These are phyloP conservation scores for Microplitis deprimator DNA, from an alignment of 2,888 invertebrate genomes.

Conservation along the genomic window DNA sequence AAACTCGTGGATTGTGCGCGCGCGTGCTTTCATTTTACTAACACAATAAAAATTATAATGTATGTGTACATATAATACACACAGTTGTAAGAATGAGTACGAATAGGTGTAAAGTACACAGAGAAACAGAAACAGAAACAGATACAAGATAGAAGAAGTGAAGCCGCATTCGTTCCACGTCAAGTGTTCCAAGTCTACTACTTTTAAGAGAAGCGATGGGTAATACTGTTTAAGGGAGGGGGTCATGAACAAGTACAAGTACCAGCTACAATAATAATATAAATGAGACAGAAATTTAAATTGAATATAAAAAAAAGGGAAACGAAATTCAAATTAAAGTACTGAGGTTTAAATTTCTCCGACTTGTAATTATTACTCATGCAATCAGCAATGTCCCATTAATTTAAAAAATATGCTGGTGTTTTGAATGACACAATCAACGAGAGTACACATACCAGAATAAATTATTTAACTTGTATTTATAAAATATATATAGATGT, in stretches of 20 bases:
- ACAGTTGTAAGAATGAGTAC: not conserved
- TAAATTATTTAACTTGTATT: not conserved
- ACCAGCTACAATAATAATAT: constrained; percentile 3
- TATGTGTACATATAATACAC: not conserved
- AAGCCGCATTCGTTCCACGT: constrained; percentile 55
- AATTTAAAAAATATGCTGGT: not conserved
- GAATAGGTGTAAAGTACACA: constrained; percentile 8
- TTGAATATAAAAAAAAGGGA: not conserved
- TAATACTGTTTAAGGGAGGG: not conserved
- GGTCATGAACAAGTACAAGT: not conserved
- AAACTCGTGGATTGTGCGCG: constrained; percentile 19
- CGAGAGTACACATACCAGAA: not conserved
- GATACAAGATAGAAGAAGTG: constrained; percentile 28
- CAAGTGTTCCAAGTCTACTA: constrained; percentile 46
- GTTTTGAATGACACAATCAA: too few relatives aligned
- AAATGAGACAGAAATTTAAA: not conserved
- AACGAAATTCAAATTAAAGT: too few relatives aligned
- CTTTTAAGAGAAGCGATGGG: constrained; percentile 14
- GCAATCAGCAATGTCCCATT: not conserved
- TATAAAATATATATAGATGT: not conserved
- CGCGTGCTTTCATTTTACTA: constrained; percentile 21
- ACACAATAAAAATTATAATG: not conserved
- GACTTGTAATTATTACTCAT: not conserved
- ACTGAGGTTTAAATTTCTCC: not conserved
- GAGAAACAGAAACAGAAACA: constrained; percentile 20